Conservation (phyloP, 2,888 invertebrate species). For the Aradus depressus region DNA sequence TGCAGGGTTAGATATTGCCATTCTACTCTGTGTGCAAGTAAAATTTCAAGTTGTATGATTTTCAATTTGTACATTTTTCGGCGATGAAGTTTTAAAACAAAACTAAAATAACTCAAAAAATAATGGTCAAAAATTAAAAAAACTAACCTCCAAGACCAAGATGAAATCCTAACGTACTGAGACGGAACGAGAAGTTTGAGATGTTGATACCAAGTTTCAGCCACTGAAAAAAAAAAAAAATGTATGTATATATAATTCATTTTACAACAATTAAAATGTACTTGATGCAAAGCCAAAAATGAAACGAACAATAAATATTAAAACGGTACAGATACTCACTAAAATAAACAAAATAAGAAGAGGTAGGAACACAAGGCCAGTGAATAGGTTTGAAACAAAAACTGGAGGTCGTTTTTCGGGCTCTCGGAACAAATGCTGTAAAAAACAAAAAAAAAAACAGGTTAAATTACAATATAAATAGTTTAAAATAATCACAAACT, state of each 20-base stretch:
- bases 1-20: no score
- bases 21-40: no score
- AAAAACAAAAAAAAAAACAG: constrained; percentile 22
- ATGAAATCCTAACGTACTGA: constrained; percentile 83
- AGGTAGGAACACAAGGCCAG: constrained; percentile 67
- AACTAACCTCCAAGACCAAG: constrained; percentile 65
- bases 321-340: constrained; percentile 37
- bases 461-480: no score
- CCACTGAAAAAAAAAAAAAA: constrained; percentile 49
- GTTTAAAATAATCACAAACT: no score
- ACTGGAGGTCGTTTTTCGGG: constrained; percentile 86
- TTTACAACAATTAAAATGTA: no score
- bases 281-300: not conserved
- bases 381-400: constrained; percentile 81
- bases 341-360: constrained; percentile 68
- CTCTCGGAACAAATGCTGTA: constrained; percentile 73
- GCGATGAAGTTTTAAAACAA: no score
- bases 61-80: no score
- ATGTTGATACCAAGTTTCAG: constrained; percentile 75
- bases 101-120: not conserved
- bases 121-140: not conserved
- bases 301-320: not conserved
- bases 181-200: constrained; percentile 61
- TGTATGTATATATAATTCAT: no score
- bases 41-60: no score